Evolutionary conservation across 2,888 invertebrate species (phyloP).

Genomic region (Germaria angustata): DNA sequence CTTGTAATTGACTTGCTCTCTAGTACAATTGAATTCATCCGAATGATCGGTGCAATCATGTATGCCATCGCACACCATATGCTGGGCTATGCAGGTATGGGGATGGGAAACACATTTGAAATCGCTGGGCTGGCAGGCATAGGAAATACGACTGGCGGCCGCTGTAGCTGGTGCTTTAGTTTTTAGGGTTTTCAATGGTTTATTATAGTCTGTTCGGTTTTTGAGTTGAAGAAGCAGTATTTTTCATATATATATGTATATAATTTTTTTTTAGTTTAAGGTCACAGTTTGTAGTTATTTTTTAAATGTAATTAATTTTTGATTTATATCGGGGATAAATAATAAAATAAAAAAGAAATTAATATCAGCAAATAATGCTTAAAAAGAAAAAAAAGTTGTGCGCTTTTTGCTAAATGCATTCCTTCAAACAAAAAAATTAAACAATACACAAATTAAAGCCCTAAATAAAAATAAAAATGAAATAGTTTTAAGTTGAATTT

Average conservation of each 20-base stretch:
- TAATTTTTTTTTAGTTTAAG: conserved; percentile 15
- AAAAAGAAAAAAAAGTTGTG: conserved; percentile 4
- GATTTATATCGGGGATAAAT: conserved; percentile 5
- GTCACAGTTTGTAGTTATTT: conserved; percentile 24
- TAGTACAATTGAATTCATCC: conserved; percentile 83
- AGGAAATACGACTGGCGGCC: conserved; percentile 67
- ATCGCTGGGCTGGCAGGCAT: conserved; percentile 76
- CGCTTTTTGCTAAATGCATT: conserved; percentile 26
- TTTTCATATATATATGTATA: background rate
- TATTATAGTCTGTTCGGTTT: conserved; percentile 68
- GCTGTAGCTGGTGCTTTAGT: conserved; percentile 67
- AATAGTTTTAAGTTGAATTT: no score
- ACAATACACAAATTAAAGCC: background rate
- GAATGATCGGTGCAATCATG: conserved; percentile 83
- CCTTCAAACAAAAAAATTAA: background rate
- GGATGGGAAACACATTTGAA: conserved; percentile 80
- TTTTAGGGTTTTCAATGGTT: conserved; percentile 70
- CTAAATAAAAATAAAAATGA: background rate
- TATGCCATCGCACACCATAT: conserved; percentile 82
- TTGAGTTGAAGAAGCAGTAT: background rate
- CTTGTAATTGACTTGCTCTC: conserved; percentile 70
- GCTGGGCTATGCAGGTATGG: conserved; percentile 77
- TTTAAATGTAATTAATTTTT: conserved; percentile 16
- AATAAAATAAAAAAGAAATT: conserved; percentile 45
- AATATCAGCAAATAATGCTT: conserved; percentile 19